A percentile compares a stretch with the other conserved stretches of the same genome.
These are phyloP conservation scores for Brachycybe producta DNA, from an alignment of 2,888 invertebrate genomes.

Conservation along the genomic window DNA sequence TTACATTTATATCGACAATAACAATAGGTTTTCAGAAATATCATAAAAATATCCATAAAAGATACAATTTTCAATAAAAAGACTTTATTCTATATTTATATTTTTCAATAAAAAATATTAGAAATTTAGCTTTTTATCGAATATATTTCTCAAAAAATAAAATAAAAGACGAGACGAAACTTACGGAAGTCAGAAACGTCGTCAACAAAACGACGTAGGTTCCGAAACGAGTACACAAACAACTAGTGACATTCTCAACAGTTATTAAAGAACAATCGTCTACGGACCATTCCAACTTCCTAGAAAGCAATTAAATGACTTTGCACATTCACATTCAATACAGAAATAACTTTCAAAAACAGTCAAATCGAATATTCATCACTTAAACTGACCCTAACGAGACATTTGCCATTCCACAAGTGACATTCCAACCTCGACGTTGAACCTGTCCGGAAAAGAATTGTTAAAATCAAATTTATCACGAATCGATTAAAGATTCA, in stretches of 20 bases:
- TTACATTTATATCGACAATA: no score
- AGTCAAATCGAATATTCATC: no score
- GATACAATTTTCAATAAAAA: no score
- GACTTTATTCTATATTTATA: no score
- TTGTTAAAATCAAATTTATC: no score
- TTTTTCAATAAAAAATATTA: neutral
- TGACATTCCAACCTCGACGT: slow-evolving; percentile 14
- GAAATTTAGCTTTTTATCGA: no score
- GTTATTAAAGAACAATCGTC: slow-evolving; percentile 8
- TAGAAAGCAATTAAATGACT: neutral
- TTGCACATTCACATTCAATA: neutral
- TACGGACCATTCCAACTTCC: slow-evolving; percentile 9
- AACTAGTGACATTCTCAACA: slow-evolving; percentile 12
- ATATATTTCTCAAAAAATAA: no score
- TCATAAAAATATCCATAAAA: no score
- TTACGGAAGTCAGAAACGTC: slow-evolving; percentile 1
- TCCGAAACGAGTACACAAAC: slow-evolving; percentile 15
- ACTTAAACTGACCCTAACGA: slow-evolving; percentile 15
- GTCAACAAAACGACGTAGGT: slow-evolving; percentile 17
- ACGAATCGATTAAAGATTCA: no score
- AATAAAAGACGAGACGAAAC: no score
- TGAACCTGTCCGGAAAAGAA: no score
- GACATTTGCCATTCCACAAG: slow-evolving; percentile 17
- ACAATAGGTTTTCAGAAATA: no score
- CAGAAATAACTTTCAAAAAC: neutral